phyloP scores from a whole-genome alignment of 2,797 vertebrate species.

The Liparis tanakae region DNA sequence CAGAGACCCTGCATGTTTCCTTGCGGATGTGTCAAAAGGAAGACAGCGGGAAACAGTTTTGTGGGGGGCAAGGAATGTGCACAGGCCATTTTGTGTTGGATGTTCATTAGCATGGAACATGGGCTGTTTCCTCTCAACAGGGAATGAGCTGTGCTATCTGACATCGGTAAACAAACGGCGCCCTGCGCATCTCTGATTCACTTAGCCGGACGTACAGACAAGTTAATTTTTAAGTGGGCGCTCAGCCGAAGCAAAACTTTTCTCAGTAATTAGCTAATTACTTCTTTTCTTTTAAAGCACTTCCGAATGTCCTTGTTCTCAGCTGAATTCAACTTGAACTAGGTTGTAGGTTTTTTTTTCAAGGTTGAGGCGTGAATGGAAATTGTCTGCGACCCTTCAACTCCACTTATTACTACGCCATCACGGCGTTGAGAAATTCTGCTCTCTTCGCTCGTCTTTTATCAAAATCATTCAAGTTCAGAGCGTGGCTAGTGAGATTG shows the following conservation, averaged over 20 bases:
- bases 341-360: constrained; percentile 16
- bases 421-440: constrained; percentile 59
- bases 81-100: constrained; percentile 72
- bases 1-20: constrained; percentile 73
- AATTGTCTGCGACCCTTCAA: constrained; percentile 42
- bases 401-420: constrained; percentile 63
- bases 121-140: constrained; percentile 49
- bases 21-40: constrained; percentile 72
- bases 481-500: constrained; percentile 88
- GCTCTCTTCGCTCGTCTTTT: constrained; percentile 72
- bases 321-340: constrained; percentile 23
- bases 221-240: constrained; percentile 54
- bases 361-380: constrained; percentile 41
- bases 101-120: constrained; percentile 81
- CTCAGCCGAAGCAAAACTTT: constrained; percentile 61
- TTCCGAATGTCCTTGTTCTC: constrained; percentile 32
- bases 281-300: neutral
- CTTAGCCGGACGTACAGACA: constrained; percentile 39
- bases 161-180: constrained; percentile 71
- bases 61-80: neutral
- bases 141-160: constrained; percentile 62
- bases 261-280: constrained; percentile 66
- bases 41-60: constrained; percentile 70
- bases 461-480: constrained; percentile 81
- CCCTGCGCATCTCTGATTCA: constrained; percentile 57